A percentile compares a stretch with the other conserved stretches of the same genome.
phyloP scores from a whole-genome alignment of 2,888 invertebrate species.

The Chloroclystis v-ata region DNA sequence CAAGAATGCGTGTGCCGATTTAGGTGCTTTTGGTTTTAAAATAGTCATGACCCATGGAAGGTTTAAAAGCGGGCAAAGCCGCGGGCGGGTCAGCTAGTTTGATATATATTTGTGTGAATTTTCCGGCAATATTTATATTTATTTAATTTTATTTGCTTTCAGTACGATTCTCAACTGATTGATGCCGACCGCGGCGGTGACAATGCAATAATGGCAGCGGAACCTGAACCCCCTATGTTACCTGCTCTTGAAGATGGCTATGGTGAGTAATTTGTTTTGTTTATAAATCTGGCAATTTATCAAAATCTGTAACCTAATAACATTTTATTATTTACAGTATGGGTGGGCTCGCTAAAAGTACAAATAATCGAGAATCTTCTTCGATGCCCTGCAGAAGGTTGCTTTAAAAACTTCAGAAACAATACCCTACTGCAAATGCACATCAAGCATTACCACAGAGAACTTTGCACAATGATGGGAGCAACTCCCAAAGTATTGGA shows the following conservation, averaged over 20 bases:
- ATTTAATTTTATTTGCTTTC: too few species aligned
- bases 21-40: too few species aligned
- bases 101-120: neutral
- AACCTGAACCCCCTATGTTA: constrained; percentile 26
- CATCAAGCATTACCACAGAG: constrained; percentile 95
- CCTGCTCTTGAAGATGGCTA: constrained; percentile 59
- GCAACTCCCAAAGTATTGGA: constrained; percentile 91
- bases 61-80: too few species aligned
- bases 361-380: constrained; percentile 83
- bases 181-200: constrained; percentile 18
- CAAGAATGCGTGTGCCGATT: too few species aligned
- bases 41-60: too few species aligned
- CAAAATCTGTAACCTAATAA: too few species aligned
- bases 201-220: neutral
- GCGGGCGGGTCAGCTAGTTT: too few species aligned
- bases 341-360: constrained; percentile 79
- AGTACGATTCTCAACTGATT: constrained; percentile 23
- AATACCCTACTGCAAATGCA: constrained; percentile 95
- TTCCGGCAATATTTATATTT: too few species aligned
- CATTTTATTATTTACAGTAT: constrained; percentile 52
- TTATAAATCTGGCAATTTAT: too few species aligned
- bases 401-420: constrained; percentile 93
- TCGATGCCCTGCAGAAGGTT: constrained; percentile 88
- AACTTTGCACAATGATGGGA: constrained; percentile 84
- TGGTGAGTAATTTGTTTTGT: constrained; percentile 38